phyloP scores from a whole-genome alignment of 2,797 vertebrate species.

The Manis javanica region DNA sequence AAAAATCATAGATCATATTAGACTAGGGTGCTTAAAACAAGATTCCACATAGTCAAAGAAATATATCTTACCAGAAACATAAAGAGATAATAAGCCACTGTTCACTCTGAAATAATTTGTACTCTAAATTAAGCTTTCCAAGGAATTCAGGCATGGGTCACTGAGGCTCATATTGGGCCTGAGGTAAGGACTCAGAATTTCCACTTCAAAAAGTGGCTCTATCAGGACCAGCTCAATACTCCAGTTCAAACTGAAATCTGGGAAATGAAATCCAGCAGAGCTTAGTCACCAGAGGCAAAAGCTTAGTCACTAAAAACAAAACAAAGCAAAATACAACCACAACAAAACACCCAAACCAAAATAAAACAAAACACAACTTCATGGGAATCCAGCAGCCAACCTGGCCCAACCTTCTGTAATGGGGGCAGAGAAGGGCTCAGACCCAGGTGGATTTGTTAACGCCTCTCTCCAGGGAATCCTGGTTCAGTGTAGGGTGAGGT shows the following conservation, averaged over 20 bases:
- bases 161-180: background rate
- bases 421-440: background rate
- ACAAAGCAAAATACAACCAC: background rate
- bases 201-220: conserved; percentile 44
- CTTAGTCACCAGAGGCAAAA: background rate
- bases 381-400: background rate
- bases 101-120: background rate
- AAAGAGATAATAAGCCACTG: background rate
- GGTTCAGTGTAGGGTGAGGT: background rate
- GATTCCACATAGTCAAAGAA: conserved; percentile 34
- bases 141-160: conserved; percentile 20
- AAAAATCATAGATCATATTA: conserved; percentile 36
- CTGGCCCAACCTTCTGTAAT: background rate
- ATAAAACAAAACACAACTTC: background rate
- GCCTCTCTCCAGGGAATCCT: background rate
- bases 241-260: background rate
- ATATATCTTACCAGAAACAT: conserved; percentile 55
- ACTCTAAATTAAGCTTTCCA: conserved; percentile 56
- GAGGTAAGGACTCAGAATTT: conserved; percentile 55
- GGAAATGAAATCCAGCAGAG: background rate
- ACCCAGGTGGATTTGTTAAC: background rate
- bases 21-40: conserved; percentile 41
- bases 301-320: background rate
- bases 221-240: background rate
- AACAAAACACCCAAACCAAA: no score